A percentile compares a stretch with the other conserved stretches of the same genome.
These are phyloP conservation scores for Meloidogyne floridensis DNA, from an alignment of 1,140 invertebrate species.

Conservation along the genomic window DNA sequence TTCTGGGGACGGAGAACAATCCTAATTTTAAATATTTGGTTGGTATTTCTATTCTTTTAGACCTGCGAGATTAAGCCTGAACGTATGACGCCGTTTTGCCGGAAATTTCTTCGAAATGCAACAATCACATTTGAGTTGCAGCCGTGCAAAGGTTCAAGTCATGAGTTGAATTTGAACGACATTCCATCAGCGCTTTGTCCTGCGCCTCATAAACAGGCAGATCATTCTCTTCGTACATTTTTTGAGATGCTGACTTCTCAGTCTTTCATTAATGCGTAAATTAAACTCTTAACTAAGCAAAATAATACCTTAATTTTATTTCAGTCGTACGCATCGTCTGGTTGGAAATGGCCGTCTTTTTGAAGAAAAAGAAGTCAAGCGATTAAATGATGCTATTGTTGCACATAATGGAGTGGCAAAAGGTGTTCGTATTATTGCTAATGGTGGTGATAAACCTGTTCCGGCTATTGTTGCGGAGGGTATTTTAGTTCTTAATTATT, in stretches of 20 bases:
- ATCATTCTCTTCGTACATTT: slow-evolving; percentile 35
- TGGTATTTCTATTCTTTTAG: neutral
- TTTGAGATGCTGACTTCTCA: slow-evolving; percentile 36
- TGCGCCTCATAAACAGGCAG: slow-evolving; percentile 1
- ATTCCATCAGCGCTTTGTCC: neutral
- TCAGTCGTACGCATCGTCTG: slow-evolving; percentile 33
- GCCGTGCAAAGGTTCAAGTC: slow-evolving; percentile 3
- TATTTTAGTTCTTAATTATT: neutral
- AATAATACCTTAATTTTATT: neutral
- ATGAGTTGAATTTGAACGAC: slow-evolving; percentile 18
- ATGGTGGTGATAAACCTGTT: slow-evolving; percentile 18
- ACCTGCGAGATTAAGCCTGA: slow-evolving; percentile 8
- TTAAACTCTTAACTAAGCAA: neutral
- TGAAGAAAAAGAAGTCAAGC: slow-evolving; percentile 6
- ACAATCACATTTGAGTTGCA: slow-evolving; percentile 11
- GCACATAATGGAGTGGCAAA: slow-evolving; percentile 33
- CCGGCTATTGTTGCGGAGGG: slow-evolving; percentile 37
- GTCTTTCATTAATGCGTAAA: slow-evolving; percentile 34
- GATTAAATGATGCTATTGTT: slow-evolving; percentile 29
- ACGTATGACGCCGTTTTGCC: neutral
- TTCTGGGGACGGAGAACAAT: too few species aligned
- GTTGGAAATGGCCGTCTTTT: slow-evolving; percentile 32
- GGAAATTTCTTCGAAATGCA: slow-evolving; percentile 5
- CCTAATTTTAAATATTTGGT: too few species aligned
- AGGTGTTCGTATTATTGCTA: slow-evolving; percentile 36